Base-by-base conservation (phyloP, 2,888 invertebrate genomes). In the Ochropacha duplaris region DNA sequence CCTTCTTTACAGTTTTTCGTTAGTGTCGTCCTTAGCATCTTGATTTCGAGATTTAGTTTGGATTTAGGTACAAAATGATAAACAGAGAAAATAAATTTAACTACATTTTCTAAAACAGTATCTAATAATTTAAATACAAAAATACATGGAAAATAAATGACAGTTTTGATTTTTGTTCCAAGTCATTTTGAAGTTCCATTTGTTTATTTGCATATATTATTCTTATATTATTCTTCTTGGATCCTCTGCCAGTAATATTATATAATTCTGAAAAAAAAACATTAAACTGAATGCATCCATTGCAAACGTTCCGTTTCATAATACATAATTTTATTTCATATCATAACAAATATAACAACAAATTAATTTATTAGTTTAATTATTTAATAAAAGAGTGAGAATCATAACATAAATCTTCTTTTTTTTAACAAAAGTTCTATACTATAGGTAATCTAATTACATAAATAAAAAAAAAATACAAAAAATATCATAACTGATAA, bases 31-130 rank as follows among this genome's bases (percentile, higher is more conserved):
- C 74, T 77, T 66, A 83, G 60, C 85, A 86, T 87, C 56, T 64
- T 83, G 59, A 31, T 67, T 54, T 59, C 60, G 60, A 50, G 39
- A 54, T 34, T 16, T 55, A n/a, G n/a, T n/a, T n/a, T n/a, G n/a
- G n/a, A n/a, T n/a, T n/a, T n/a, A n/a, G 22, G 50, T 44, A 49
- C 11, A 54, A 57, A 68, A 65, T 71, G 78, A 67, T 77, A 82
- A 79, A 64, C 79, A 82, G 81, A 79, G 79, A 81, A 83, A 84
- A 81, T 81, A 83, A 78, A 74, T n/a, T n/a, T n/a, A n/a, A 68
- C 72, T 73, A 73, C 79, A 83, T 84, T 77, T 81, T 84, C 14
- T n/a, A n/a, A n/a, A n/a, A n/a, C n/a, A n/a, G n/a, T n/a, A n/a
- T n/a, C n/a, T n/a, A n/a, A n/a, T n/a, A n/a, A n/a, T n/a, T n/a